Evolutionary conservation across 1,140 invertebrate species (phyloP), one percentile per base, ranked within the genome.

Genomic region (Ceratosolen solmsi): DNA sequence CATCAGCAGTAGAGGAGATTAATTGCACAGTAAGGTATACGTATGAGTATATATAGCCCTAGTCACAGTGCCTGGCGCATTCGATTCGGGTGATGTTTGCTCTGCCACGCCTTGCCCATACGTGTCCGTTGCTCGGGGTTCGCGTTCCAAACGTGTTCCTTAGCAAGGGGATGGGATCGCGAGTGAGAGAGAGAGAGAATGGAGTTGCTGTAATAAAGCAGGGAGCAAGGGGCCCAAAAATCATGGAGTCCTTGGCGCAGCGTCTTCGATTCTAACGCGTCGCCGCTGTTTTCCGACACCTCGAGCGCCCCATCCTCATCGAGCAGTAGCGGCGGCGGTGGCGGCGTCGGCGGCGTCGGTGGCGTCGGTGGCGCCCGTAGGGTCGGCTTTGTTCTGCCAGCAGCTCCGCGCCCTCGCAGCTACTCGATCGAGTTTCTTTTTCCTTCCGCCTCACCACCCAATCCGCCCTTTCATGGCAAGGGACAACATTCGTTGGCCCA

Each of bases 1-100:
- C 20, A n/a, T 56, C 54, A n/a, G 54, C 54, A 56, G 54, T 56
- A 56, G 54, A 15, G 54, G 54, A 56, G 54, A 56, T 56, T 56
- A 56, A 56, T 46, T 56, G 20, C 54, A 56, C 3, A 56, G 54
- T 56, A 8, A 17, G 2, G 58, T 30, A 30, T 30, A 30, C 25
- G 25, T 60, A 20, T 60, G 58, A 15, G 58, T 60, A 60, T 30
- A 58, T 58, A 25, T 27, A 54, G 22, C 4, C 17, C 2, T 13
- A 20, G 7, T 7, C 17, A 1, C 1, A 25, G 58, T 15, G 4
- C 58, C 27, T 30, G 27, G 58, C 27, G 58, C 11, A 60, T 60
- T 60, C 13, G 58, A 60, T 15, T 13, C 58, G 25, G 58, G 58
- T 25, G 27, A 4, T 9, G 7, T 60, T 60, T 1, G 5, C 13